Base-by-base conservation (phyloP, 2,888 invertebrate species). In the Sturmia bella region DNA sequence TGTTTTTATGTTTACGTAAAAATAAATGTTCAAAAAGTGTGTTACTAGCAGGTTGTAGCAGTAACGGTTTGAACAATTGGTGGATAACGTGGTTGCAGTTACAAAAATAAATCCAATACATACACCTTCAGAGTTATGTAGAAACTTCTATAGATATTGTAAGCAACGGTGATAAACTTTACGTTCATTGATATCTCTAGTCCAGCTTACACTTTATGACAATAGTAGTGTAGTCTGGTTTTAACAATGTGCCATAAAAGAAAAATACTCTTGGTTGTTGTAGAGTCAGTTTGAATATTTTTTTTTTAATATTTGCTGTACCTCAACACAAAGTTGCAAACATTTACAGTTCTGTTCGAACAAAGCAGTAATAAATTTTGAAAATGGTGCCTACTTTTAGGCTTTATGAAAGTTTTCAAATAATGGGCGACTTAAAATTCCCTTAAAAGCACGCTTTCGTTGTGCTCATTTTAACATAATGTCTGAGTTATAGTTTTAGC, bases 31-130 rank as follows among this genome's bases (percentile, higher is more conserved):
- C 27, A 56, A 6, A 12, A 27, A 59, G 59, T 59, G 39, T 72
- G 41, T 59, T 72, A 39, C 43, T 41, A 17, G n/a, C 27, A 27
- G 3, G 27, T 27, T 73, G 43, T 43, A 43, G 52, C 32, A 63
- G 61, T 63, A 43, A 64, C 56, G 48, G 48, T 48, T 57, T 57
- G 24, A 19, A 50, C 19, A 39, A 57, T 45, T 45, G 37, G 12
- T 57, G 66, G 27, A 56, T 52, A 73, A 74, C 56, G 27, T 64
- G 63, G 74, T 74, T 74, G 64, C 69, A 43, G 50, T 69, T 69
- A 70, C 80, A 80, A 64, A 52, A 64, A 64, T 69, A 59, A 69
- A 69, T 64, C 6, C 43, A 57, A 74, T 57, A 63, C 48, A 69
- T 56, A 48, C 52, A 39, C 7, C n/a, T n/a, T n/a, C n/a, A 32